Base-by-base conservation (phyloP, 1,140 invertebrate genomes). In the Ectropis grisescens region DNA sequence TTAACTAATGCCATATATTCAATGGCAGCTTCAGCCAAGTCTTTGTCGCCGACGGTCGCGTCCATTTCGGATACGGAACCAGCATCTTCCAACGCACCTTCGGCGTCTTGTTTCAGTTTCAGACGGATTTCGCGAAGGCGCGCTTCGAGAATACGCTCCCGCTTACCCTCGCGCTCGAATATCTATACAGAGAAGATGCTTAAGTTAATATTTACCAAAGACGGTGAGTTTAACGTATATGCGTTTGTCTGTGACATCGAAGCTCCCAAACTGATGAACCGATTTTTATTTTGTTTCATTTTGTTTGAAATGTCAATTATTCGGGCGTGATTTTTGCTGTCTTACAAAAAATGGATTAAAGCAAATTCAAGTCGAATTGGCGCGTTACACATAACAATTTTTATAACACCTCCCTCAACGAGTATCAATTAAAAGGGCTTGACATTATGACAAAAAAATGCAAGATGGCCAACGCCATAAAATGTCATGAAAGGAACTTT, bases 101-200 rank as follows among this genome's bases (percentile, higher is more conserved):
- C 58, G 29, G 61, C 64, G 15, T 57, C 60, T 42, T 69, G 62
- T 11, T 60, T 51, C 65, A 85, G 83, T 71, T 89, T 90, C 6
- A 94, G 72, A 22, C 91, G 85, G 33, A 91, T 80, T 66, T 94
- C 92, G 28, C 92, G 84, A 47, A 90, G 90, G 56, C 94, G 88
- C n/a, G 93, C 90, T 71, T 98, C 96, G 43, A 97, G 85, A 29
- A 97, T 95, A 72, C 96, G 96, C 70, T 97, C 95, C 32, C 95
- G 84, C 33, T 92, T 88, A 38, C 89, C 92, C 84, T 98, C 96
- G 34, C 95, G 84, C 46, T 97, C 95, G 64, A 97, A 88, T 84
- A 95, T 88, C 88, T 90, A n/a, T 26, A 3, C 16, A 19, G 16
- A 19, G n/a, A n/a, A n/a, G n/a, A n/a, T n/a, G n/a, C n/a, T n/a